These are phyloP conservation scores for Ptilodon capucinus DNA, from an alignment of 2,888 invertebrate species.

Conservation along the genomic window DNA sequence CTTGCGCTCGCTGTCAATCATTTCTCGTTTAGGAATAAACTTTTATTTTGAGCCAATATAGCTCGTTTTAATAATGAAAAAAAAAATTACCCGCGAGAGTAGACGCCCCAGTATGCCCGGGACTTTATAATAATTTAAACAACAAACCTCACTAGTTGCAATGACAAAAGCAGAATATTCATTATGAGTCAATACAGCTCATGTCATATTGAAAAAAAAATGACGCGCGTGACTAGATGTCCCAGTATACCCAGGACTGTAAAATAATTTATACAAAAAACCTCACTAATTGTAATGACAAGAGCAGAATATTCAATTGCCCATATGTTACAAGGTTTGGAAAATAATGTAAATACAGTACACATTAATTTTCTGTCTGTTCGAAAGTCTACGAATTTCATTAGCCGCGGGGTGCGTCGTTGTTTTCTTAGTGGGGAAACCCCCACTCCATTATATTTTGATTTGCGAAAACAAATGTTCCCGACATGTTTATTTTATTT, in stretches of 20 bases:
- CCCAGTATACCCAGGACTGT: no score
- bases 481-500: conserved; percentile 50
- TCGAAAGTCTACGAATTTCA: conserved; percentile 47
- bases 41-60: no score
- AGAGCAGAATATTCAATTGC: conserved; percentile 18
- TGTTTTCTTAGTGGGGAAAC: conserved; percentile 47
- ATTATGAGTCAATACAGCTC: no score
- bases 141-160: background rate
- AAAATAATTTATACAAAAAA: background rate
- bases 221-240: no score
- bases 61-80: no score
- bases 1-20: no score
- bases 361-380: conserved; percentile 43
- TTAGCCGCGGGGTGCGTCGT: conserved; percentile 47
- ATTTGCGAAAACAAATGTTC: conserved; percentile 58
- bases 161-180: conserved; percentile 1
- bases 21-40: no score
- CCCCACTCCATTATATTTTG: conserved; percentile 53
- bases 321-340: background rate
- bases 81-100: no score
- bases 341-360: conserved; percentile 11
- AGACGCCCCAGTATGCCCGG: no score
- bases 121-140: background rate
- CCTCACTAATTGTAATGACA: background rate
- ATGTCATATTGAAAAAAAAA: no score